Percentiles rank a stretch among this genome's conserved stretches.
These are phyloP conservation scores for Lasioglossum lativentre DNA, from an alignment of 2,888 invertebrate species.

Conservation along the genomic window DNA sequence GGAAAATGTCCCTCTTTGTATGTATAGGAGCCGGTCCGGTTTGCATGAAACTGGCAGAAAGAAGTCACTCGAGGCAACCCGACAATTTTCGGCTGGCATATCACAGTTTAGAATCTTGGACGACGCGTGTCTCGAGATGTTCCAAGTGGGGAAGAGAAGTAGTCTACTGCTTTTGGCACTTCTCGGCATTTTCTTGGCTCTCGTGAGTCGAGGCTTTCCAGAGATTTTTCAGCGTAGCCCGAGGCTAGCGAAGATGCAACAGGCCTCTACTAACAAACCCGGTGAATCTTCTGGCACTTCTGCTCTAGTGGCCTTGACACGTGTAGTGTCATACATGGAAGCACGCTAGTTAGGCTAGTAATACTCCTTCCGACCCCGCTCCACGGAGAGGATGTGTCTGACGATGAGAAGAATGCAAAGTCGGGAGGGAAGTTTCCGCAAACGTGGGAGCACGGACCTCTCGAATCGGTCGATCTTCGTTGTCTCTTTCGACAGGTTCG, in stretches of 20 bases:
- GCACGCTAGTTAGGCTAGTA: slow-evolving; percentile 79
- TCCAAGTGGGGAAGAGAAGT: slow-evolving; percentile 53
- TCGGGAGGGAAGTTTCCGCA: slow-evolving; percentile 31
- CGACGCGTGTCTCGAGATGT: slow-evolving; percentile 56
- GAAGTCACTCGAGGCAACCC: not conserved
- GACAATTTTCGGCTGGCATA: slow-evolving; percentile 21
- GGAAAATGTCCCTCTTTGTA: not conserved
- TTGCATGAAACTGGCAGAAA: not conserved
- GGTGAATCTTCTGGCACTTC: slow-evolving; percentile 80
- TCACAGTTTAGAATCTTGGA: slow-evolving; percentile 57
- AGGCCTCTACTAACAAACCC: slow-evolving; percentile 83
- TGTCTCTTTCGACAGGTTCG: not conserved
- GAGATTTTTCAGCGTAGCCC: slow-evolving; percentile 76
- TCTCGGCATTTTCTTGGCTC: slow-evolving; percentile 62
- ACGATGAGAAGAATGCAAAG: slow-evolving; percentile 49
- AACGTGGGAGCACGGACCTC: not conserved
- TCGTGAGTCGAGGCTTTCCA: slow-evolving; percentile 47
- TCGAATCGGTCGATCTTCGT: not conserved
- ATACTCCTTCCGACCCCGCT: slow-evolving; percentile 59
- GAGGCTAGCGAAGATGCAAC: slow-evolving; percentile 82
- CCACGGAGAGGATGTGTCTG: slow-evolving; percentile 41
- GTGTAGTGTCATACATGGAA: slow-evolving; percentile 83
- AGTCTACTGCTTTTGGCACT: slow-evolving; percentile 66
- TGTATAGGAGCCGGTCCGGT: not conserved
- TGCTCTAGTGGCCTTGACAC: slow-evolving; percentile 82